Evolutionary conservation across 2,797 vertebrate genomes (phyloP), one percentile per base, ranked within the genome.

Genomic region (Megaceryle alcyon): DNA sequence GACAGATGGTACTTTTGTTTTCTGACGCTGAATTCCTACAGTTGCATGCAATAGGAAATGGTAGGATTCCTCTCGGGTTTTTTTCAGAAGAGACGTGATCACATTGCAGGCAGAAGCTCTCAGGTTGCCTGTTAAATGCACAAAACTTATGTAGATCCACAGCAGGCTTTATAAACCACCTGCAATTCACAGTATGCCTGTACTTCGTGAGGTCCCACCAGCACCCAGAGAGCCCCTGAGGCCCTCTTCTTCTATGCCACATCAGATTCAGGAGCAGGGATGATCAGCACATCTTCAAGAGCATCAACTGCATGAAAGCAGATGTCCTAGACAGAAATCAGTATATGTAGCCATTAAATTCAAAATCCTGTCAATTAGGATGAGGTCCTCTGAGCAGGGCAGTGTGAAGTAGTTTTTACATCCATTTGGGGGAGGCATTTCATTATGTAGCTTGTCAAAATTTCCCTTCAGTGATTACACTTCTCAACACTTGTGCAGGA

Each of bases 281-380:
- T 16, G 1, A 25, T 14, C 49, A 28, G 59, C 3, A 0, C 1
- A 0, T 25, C 59, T 71, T 53, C 48, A 66, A 43, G 59, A 61
- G 53, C 37, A 8, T 3, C 1, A 4, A 7, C 70, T 35, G 66
- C 56, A 21, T 1, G 0, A 19, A 39, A 92, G 44, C 61, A 76
- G 56, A 31, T 46, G 17, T 70, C 39, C 61, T 16, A 35, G 29
- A 9, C 23, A 72, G 73, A 88, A 84, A 84, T 41, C 26, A 21
- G 61, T 14, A 31, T 15, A 8, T 44, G 15, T 37, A 73, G 64
- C 64, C 76, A 26, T 60, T 48, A 54, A 7, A 69, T 85, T 48
- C 15, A 28, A 63, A 83, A 71, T 60, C 28, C 29, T 49, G 10
- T 14, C 51, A 6, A 1, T 51, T 12, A 41, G 68, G 75, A 71